These are phyloP conservation scores for Hypolimnas misippus DNA, from an alignment of 2,888 invertebrate species.

Conservation along the genomic window DNA sequence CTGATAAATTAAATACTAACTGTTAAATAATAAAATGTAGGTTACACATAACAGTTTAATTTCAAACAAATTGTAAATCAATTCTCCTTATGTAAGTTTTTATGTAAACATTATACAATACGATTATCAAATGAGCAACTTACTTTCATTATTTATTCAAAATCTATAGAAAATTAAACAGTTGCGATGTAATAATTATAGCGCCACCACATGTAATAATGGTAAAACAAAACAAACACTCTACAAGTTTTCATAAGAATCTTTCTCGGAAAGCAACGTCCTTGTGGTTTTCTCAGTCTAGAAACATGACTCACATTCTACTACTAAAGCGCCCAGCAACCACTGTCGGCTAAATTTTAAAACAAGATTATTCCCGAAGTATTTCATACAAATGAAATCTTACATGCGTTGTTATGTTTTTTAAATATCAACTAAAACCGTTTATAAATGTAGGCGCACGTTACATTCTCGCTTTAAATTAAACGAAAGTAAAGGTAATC, in stretches of 20 bases:
- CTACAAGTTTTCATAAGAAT: constrained; percentile 52
- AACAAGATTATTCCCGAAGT: constrained; percentile 32
- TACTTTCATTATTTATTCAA: no score
- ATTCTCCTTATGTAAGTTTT: no score
- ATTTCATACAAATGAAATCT: constrained; percentile 33
- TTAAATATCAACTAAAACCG: constrained; percentile 9
- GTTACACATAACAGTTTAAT: no score
- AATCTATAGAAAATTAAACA: constrained; percentile 14
- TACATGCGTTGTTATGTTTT: constrained; percentile 21
- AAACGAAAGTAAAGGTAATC: constrained; percentile 27
- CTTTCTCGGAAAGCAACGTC: constrained; percentile 68
- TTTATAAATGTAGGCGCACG: background rate
- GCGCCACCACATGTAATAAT: constrained; percentile 17
- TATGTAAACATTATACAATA: no score
- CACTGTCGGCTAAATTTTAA: constrained; percentile 59
- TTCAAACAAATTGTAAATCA: no score
- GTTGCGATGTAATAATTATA: constrained; percentile 27
- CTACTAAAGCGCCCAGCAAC: constrained; percentile 64
- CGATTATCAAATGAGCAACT: no score
- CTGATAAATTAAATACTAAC: no score
- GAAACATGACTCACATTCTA: constrained; percentile 68
- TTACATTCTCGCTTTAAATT: constrained; percentile 1
- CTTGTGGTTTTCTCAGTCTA: constrained; percentile 69
- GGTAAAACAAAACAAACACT: constrained; percentile 41
- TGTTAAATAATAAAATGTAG: no score